Evolutionary conservation across 2,113 vertebrate species (phyloP).

Genomic region (Piliocolobus tephrosceles): DNA sequence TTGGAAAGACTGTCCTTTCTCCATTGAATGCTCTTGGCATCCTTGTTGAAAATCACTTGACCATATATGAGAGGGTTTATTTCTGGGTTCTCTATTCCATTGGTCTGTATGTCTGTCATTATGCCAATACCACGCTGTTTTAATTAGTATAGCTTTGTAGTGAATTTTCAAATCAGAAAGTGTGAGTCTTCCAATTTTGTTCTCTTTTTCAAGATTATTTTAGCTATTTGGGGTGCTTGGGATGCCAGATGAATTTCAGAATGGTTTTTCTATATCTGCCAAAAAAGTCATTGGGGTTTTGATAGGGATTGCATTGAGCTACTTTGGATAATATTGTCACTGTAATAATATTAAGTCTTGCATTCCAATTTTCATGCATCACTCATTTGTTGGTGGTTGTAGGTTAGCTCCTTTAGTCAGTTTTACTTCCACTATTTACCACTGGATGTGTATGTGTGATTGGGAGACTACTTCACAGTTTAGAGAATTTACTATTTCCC

Average conservation of each 20-base stretch:
- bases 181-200: not conserved
- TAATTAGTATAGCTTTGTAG: not conserved
- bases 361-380: not conserved
- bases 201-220: not conserved
- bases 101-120: not conserved
- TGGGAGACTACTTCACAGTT: not conserved
- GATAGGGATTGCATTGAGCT: not conserved
- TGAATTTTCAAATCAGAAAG: not conserved
- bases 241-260: not conserved
- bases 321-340: not conserved
- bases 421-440: not conserved
- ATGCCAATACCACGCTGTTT: not conserved
- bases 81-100: not conserved
- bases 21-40: not conserved
- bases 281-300: not conserved
- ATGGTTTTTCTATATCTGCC: not conserved
- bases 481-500: not conserved
- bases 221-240: not conserved
- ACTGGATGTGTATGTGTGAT: not conserved
- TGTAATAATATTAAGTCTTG: not conserved
- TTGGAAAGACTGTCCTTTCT: not conserved
- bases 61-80: not conserved
- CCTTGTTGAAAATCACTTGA: not conserved
- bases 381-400: not conserved
- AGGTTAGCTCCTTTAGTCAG: not conserved